These are phyloP conservation scores for Fragum sueziense DNA, from an alignment of 2,888 invertebrate genomes.

Conservation along the genomic window DNA sequence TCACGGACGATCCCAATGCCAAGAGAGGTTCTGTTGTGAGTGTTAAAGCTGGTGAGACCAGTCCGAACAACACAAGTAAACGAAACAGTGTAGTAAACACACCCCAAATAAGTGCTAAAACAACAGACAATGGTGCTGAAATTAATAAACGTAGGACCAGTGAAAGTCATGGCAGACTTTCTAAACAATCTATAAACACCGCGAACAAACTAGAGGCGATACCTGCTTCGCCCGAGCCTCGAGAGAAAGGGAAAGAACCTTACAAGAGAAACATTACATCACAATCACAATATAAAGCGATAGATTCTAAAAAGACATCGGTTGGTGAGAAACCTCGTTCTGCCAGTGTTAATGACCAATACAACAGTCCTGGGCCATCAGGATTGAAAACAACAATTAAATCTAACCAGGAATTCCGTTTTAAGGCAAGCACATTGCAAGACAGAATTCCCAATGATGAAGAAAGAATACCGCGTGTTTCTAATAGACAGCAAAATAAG, in stretches of 20 bases:
- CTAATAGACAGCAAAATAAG: neutral
- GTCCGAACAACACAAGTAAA: neutral
- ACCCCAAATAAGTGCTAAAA: neutral
- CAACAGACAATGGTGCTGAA: neutral
- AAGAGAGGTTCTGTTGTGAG: slow-evolving; percentile 1
- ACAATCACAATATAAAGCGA: slow-evolving; percentile 11
- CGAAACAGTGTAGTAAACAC: neutral
- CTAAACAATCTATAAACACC: slow-evolving; percentile 6
- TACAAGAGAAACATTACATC: slow-evolving; percentile 14
- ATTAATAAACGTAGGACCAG: neutral
- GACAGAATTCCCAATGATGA: neutral
- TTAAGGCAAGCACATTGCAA: neutral
- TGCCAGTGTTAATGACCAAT: neutral
- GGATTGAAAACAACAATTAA: neutral
- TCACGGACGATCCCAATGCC: neutral
- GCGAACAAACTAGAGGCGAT: slow-evolving; percentile 9
- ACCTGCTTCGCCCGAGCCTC: slow-evolving; percentile 9
- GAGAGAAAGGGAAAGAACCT: neutral
- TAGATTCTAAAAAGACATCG: neutral
- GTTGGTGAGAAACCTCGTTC: neutral
- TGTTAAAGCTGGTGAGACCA: slow-evolving; percentile 2
- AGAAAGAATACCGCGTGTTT: neutral
- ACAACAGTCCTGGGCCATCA: neutral
- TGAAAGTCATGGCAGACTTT: neutral
- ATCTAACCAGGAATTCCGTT: neutral